Percentiles rank a stretch among this genome's conserved stretches.
phyloP scores from a whole-genome alignment of 2,888 invertebrate species.

The Lasioglossum pauxillum region DNA sequence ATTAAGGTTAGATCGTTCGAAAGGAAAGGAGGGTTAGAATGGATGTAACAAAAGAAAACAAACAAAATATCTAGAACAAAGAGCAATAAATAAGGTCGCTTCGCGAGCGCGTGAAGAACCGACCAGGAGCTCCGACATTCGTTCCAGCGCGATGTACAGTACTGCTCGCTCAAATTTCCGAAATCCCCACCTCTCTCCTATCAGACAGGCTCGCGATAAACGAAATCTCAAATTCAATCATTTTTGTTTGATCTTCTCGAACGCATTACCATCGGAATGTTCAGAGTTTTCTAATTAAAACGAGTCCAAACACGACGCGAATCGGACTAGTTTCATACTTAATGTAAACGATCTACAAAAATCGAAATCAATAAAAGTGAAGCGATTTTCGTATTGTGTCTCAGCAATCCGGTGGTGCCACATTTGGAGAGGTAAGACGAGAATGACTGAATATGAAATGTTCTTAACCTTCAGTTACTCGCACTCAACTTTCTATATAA shows the following conservation, averaged over 20 bases:
- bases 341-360: background rate
- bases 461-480: background rate
- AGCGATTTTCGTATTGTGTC: background rate
- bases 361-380: background rate
- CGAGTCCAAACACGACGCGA: background rate
- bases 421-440: background rate
- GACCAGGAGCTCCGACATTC: constrained; percentile 47
- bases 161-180: background rate
- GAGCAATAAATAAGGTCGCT: constrained; percentile 59
- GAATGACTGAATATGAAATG: background rate
- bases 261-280: background rate
- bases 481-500: too few species aligned
- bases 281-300: background rate
- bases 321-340: background rate
- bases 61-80: background rate
- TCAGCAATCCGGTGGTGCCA: background rate
- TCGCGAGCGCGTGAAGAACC: constrained; percentile 23
- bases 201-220: background rate
- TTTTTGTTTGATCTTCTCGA: background rate
- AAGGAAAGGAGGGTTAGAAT: constrained; percentile 41
- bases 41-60: constrained; percentile 26
- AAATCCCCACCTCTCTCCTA: background rate
- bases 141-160: background rate
- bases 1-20: constrained; percentile 78
- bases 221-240: background rate